phyloP scores from a whole-genome alignment of 2,113 vertebrate genomes.

The Pitta sordida region DNA sequence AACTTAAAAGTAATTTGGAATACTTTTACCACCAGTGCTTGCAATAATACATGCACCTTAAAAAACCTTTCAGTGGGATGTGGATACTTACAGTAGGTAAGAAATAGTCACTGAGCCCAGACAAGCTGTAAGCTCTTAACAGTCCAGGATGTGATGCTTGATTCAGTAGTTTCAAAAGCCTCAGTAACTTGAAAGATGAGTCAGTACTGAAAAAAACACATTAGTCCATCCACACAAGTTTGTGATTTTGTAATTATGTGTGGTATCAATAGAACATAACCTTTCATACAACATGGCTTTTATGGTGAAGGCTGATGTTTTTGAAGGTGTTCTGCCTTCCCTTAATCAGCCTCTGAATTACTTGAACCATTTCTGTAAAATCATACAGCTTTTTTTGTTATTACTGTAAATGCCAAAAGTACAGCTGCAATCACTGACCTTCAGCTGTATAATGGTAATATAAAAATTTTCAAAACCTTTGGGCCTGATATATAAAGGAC shows the following conservation, averaged over 20 bases:
- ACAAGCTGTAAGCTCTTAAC: neutral
- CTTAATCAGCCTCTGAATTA: slow-evolving; percentile 16
- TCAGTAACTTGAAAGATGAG: neutral
- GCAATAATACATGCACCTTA: neutral
- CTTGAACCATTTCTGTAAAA: slow-evolving; percentile 19
- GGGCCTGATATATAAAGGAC: neutral
- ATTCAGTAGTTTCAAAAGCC: neutral
- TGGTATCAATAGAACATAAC: neutral
- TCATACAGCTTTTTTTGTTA: neutral
- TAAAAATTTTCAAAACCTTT: slow-evolving; percentile 14
- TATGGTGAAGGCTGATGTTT: neutral
- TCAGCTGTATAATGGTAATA: slow-evolving; percentile 13
- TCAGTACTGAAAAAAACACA: neutral
- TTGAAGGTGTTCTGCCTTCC: slow-evolving; percentile 5
- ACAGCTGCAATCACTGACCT: slow-evolving; percentile 23
- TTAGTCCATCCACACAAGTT: neutral
- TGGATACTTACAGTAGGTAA: neutral
- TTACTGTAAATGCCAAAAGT: slow-evolving; percentile 37
- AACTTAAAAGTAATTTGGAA: neutral
- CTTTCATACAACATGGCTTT: neutral
- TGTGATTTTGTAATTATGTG: neutral
- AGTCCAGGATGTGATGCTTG: neutral
- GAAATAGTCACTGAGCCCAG: neutral
- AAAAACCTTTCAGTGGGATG: neutral
- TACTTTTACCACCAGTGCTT: neutral